Evolutionary conservation across 1,140 invertebrate species (phyloP).

Genomic region (Prorops nasuta): DNA sequence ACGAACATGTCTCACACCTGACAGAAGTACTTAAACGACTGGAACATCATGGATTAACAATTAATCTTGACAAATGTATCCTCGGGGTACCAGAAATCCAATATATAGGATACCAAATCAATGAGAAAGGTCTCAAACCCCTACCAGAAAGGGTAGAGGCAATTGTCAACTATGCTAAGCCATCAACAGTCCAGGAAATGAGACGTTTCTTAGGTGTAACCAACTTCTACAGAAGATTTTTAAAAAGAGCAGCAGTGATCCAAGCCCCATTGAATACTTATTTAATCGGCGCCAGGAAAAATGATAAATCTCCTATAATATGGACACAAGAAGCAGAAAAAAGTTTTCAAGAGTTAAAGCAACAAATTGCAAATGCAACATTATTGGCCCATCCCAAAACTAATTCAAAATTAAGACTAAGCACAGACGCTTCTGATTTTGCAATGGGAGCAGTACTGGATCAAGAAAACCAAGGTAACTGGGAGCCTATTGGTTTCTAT

Average conservation of each 20-base stretch:
- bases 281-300: constrained; percentile 7
- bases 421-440: too few species aligned
- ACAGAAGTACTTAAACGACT: constrained; percentile 22
- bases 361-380: constrained; percentile 9
- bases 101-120: constrained; percentile 26
- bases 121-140: constrained; percentile 23
- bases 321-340: constrained; percentile 13
- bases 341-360: constrained; percentile 27
- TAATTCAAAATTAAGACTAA: too few species aligned
- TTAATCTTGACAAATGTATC: constrained; percentile 27
- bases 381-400: constrained; percentile 11
- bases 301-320: constrained; percentile 8
- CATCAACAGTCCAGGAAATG: constrained; percentile 5
- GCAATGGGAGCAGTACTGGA: too few species aligned
- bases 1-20: constrained; percentile 39
- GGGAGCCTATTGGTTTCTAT: too few species aligned
- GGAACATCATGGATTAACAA: constrained; percentile 23
- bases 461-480: too few species aligned
- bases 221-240: constrained; percentile 22
- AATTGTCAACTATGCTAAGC: constrained; percentile 10
- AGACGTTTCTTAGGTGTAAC: constrained; percentile 22
- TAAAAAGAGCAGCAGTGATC: constrained; percentile 9
- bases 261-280: constrained; percentile 11
- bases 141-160: constrained; percentile 1
- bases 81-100: constrained; percentile 18